Base-by-base conservation (phyloP, 2,888 invertebrate genomes). In the Choristoneura rosaceana region DNA sequence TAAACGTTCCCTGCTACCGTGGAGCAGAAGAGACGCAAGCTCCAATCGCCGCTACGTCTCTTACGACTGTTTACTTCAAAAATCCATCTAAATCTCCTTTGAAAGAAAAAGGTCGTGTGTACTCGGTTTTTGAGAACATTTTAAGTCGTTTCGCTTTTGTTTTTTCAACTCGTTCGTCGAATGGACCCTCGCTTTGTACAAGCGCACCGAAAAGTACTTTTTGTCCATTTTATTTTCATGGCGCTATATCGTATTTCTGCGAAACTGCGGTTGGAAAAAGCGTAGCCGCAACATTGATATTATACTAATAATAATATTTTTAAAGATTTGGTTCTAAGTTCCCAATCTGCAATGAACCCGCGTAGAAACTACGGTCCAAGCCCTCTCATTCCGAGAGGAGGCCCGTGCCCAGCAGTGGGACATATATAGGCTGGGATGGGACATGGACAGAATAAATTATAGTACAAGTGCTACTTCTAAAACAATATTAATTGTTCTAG, bases 151-250 rank as follows among this genome's bases (percentile, higher is more conserved):
- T 83, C 78, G 82, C 76, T 79, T 77, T 79, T 81, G 81, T 76
- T 78, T 75, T 77, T 75, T 71, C 75, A 83, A 83, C 84, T 90
- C 91, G 89, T 91, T 90, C 90, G 89, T 88, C 88, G 91, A 90
- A 89, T 90, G 88, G 90, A 90, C 92, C 91, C 90, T 83, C 85
- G 86, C 87, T 86, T 77, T 82, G 91, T 91, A 91, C 90, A 91
- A 87, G 89, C 86, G 87, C 83, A 82, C 82, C 78, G 85, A 90
- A 84, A 92, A 91, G 87, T 87, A 85, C 84, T 81, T 85, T 82
- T 80, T 77, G 78, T 77, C 79, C 79, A 68, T 74, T 73, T 64
- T 69, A 73, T 69, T 73, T 33, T 73, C 64, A 43, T 64, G 63
- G 68, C 41, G 69, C 50, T 47, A 63, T 68, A 71, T 63, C 67